A percentile compares a stretch with the other conserved stretches of the same genome.
Evolutionary conservation across 2,113 vertebrate species (phyloP).

Genomic region (Potamarius usumacintae): DNA sequence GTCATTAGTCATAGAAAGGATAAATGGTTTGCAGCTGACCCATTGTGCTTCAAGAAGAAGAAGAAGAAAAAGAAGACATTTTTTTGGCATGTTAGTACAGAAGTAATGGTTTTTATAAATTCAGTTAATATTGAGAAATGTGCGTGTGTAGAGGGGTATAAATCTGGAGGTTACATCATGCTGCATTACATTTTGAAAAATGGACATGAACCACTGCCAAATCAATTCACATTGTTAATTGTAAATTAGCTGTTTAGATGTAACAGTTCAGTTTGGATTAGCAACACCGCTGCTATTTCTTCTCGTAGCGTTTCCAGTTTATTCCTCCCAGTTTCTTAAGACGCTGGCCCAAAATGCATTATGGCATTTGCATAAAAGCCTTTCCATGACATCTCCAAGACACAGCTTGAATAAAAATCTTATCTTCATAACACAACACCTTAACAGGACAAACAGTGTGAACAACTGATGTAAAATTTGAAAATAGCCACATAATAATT

Average conservation of each 20-base stretch:
- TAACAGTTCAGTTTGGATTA: background rate
- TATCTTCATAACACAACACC: background rate
- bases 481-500: background rate
- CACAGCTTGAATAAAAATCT: background rate
- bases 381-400: background rate
- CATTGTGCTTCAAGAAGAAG: constrained; percentile 38
- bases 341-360: background rate
- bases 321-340: background rate
- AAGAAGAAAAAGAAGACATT: background rate
- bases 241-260: background rate
- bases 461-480: background rate
- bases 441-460: background rate
- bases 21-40: constrained; percentile 59
- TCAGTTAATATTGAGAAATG: background rate
- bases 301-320: background rate
- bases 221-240: background rate
- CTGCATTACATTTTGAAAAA: background rate
- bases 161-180: background rate
- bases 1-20: constrained; percentile 71
- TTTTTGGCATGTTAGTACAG: background rate
- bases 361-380: constrained; percentile 2
- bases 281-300: background rate
- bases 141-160: background rate
- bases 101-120: background rate
- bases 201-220: background rate